Conservation (phyloP, 2,797 vertebrate species). For the Buceros bicornis region DNA sequence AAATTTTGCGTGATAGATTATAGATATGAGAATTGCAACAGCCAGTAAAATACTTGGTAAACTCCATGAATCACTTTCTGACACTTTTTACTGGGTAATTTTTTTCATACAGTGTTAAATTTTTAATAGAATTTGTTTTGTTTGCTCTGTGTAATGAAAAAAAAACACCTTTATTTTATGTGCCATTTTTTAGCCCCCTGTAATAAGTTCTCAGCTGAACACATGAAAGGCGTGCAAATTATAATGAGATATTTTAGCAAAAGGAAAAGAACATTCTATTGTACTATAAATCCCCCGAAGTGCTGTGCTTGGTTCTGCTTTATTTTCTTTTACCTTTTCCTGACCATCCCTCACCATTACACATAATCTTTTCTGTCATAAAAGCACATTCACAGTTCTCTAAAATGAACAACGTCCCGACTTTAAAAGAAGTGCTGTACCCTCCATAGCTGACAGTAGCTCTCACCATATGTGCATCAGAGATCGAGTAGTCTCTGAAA, state of each 20-base stretch:
- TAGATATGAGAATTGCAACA: constrained; percentile 61
- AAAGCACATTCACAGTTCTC: not conserved
- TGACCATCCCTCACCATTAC: not conserved
- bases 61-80: constrained; percentile 67
- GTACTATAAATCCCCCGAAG: constrained; percentile 36
- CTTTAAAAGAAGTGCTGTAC: constrained; percentile 10
- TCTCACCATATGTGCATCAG: constrained; percentile 38
- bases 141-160: constrained; percentile 31
- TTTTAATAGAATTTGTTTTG: constrained; percentile 74
- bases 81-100: constrained; percentile 66
- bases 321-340: constrained; percentile 43
- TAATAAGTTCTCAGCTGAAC: constrained; percentile 37
- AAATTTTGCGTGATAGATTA: constrained; percentile 66
- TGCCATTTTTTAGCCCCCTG: constrained; percentile 45
- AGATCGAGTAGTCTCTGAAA: constrained; percentile 37
- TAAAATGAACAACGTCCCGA: not conserved
- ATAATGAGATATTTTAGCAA: constrained; percentile 1
- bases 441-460: constrained; percentile 43
- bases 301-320: constrained; percentile 44
- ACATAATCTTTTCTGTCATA: not conserved
- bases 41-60: constrained; percentile 65
- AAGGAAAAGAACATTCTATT: constrained; percentile 21
- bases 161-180: not conserved
- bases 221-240: constrained; percentile 44
- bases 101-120: constrained; percentile 72